Evolutionary conservation across 2,888 invertebrate genomes (phyloP).

Genomic region (Baronia brevicornis): DNA sequence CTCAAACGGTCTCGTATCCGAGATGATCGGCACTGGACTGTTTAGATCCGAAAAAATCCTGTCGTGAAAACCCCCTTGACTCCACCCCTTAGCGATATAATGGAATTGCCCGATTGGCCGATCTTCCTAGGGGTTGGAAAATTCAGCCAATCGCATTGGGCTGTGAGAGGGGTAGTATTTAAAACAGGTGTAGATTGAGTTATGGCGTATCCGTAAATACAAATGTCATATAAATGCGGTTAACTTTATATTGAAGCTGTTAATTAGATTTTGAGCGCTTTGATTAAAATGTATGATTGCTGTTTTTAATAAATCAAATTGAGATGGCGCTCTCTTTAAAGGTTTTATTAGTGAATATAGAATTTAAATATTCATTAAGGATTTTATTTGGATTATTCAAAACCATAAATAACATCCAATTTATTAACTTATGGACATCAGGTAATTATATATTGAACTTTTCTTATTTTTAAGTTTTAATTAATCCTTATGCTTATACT

Average conservation of each 20-base stretch:
- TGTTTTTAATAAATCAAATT: conserved; percentile 7
- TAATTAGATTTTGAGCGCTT: conserved; percentile 46
- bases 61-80: conserved; percentile 58
- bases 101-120: conserved; percentile 46
- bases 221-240: conserved; percentile 58
- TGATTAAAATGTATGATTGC: conserved; percentile 15
- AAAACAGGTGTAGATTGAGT: conserved; percentile 70
- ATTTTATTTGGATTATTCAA: too few relatives aligned
- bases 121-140: conserved; percentile 53
- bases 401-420: too few relatives aligned
- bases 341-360: conserved; percentile 2
- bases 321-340: conserved; percentile 1
- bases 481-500: too few relatives aligned
- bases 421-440: too few relatives aligned
- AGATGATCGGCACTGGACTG: conserved; percentile 49
- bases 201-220: conserved; percentile 61
- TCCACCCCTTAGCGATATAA: conserved; percentile 57
- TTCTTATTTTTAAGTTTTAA: too few relatives aligned
- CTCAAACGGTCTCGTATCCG: conserved; percentile 29
- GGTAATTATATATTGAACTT: too few relatives aligned
- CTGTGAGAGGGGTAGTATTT: conserved; percentile 48
- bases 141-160: conserved; percentile 46
- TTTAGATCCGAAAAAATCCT: conserved; percentile 51
- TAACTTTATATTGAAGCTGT: conserved; percentile 42
- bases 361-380: too few relatives aligned